Evolutionary conservation across 2,797 vertebrate species (phyloP), one percentile per base, ranked within the genome.

Genomic region (Pseudochirops cupreus): DNA sequence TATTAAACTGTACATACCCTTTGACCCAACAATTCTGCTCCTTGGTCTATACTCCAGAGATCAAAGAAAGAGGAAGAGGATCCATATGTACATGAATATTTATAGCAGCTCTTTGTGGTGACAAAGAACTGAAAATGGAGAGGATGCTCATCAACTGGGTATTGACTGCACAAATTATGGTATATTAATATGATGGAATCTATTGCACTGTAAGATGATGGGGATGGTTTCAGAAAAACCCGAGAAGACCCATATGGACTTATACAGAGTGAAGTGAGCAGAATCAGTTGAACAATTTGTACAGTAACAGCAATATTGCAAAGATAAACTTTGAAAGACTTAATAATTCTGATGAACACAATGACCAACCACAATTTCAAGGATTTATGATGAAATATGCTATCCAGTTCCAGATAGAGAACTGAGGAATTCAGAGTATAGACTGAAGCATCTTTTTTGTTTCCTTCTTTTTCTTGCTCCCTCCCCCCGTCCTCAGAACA

Each of bases 401-500:
- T 87, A 26, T 50, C 21, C 24, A 82, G n/a, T 39, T 39, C 67
- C 18, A 12, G 74, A 87, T 26, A 50, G 21, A 87, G 21, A 46
- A 26, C 3, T 39, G 14, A n/a, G 26, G 39, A 50, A 87, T 18
- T 50, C 39, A 46, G 9, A 82, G 21, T 87, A 39, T 28, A 26
- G 39, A 50, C 2, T 87, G 39, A 87, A 50, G 21, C 21, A 11
- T 26, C 21, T 21, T 87, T 74, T 87, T 87, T 87, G 39, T 50
- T 87, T 87, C 21, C 39, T 87, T 87, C 74, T 46, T 82, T 46
- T 82, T 82, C 24, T 50, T 50, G 18, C 21, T 87, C 10, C 6
- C 18, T 0, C 6, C 4, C 5, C 6, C n/a, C 2, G 2, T 1
- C 5, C 18, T 18, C 1, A 12, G 0, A 82, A 46, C n/a, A 46